Evolutionary conservation across 2,888 invertebrate species (phyloP).

Genomic region (Cataglyphis albicans): DNA sequence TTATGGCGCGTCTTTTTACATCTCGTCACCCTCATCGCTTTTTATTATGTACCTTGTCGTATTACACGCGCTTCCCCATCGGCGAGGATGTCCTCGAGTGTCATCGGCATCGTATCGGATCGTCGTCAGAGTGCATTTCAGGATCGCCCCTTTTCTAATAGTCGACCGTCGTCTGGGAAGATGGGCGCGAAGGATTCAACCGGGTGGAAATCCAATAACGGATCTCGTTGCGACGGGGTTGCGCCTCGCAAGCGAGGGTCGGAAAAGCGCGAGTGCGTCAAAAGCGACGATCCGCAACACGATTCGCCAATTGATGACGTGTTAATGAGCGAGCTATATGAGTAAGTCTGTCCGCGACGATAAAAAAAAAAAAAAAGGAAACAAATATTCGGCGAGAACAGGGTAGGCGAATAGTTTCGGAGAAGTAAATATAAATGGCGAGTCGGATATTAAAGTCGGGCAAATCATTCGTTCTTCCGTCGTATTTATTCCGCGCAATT

Average conservation of each 20-base stretch:
- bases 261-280: slow-evolving; percentile 19
- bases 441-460: slow-evolving; percentile 39
- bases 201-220: slow-evolving; percentile 77
- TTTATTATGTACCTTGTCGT: slow-evolving; percentile 52
- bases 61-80: slow-evolving; percentile 37
- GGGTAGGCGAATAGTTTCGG: neutral
- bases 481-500: slow-evolving; percentile 40
- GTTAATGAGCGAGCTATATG: slow-evolving; percentile 22
- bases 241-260: slow-evolving; percentile 14
- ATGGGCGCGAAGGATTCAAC: slow-evolving; percentile 64
- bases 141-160: slow-evolving; percentile 65
- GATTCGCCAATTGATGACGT: neutral
- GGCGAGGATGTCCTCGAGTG: slow-evolving; percentile 52
- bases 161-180: slow-evolving; percentile 56
- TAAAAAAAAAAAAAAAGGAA: neutral
- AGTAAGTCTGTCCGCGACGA: neutral
- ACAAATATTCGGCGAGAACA: neutral
- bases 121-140: slow-evolving; percentile 59
- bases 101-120: slow-evolving; percentile 65
- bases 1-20: slow-evolving; percentile 28
- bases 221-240: slow-evolving; percentile 57
- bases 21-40: slow-evolving; percentile 23
- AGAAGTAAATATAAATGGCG: slow-evolving; percentile 8
- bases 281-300: slow-evolving; percentile 15
- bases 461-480: slow-evolving; percentile 39